Base-by-base conservation (phyloP, 2,888 invertebrate species). In the Camptogramma bilineatum region DNA sequence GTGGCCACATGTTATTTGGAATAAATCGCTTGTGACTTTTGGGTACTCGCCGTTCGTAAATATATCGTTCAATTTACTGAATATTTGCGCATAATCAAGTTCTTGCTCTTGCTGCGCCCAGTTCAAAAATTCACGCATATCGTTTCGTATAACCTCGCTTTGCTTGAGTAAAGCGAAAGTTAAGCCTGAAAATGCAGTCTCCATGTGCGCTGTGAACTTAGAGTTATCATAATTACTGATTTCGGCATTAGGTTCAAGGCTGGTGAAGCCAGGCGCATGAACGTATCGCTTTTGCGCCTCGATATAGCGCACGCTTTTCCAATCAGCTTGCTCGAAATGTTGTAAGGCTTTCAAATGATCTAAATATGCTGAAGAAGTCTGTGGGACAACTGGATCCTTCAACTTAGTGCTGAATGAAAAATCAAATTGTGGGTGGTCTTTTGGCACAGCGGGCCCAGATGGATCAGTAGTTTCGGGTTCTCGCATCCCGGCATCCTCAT, bases 281-380 rank as follows among this genome's bases (percentile, higher is more conserved):
- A 31, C 31, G n/a, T 52, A 52, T 10, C 17, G 28, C 17, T 52
- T 52, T 34, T 52, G 52, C 3, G 18, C 52, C n/a, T 50, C 50
- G 0, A 8, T n/a, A 16, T 50, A 50, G 24, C 50, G 50, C 9
- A 50, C 50, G 16, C 52, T 52, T 1, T 52, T 34, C 52, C 52
- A 52, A 3, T 52, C 52, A 1, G 31, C 17, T 10, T 31, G 16
- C 3, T 21, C 21, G 21, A 21, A 21, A 21, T 21, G 21, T 21
- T 21, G 21, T 21, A 21, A 21, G 4, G 2, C 4, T 21, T 21
- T 21, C 21, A 21, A 21, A 4, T 21, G 21, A 21, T 21, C 21
- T 21, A 21, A 21, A 18, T 31, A 34, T 2, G 28, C 18, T 1
- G 28, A 18, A 10, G 34, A 18, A 9, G 52, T 3, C 17, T 34